These are phyloP conservation scores for Brachionus manjavacas DNA, from an alignment of 1,140 invertebrate species.

Conservation along the genomic window DNA sequence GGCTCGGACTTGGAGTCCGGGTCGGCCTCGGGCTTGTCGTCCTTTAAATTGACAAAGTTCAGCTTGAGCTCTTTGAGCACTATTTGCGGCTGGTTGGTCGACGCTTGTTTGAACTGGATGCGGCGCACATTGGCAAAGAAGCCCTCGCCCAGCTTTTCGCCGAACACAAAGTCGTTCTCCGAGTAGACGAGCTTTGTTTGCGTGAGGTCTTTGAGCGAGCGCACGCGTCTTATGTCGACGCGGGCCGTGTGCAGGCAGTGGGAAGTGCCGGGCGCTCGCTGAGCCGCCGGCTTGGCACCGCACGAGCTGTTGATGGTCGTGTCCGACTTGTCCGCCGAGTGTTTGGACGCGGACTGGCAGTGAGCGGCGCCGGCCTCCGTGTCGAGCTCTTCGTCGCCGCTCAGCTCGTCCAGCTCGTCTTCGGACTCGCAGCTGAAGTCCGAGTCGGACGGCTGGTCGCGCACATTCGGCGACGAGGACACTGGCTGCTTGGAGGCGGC, in stretches of 20 bases:
- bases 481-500: background rate
- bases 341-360: background rate
- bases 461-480: background rate
- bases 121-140: slow-evolving; percentile 27
- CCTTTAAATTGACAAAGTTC: background rate
- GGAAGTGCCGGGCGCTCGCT: slow-evolving; percentile 19
- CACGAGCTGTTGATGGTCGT: background rate
- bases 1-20: background rate
- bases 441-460: background rate
- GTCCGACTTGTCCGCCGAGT: background rate
- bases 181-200: background rate
- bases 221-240: background rate
- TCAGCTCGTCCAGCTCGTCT: slow-evolving; percentile 10
- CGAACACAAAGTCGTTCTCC: slow-evolving; percentile 11
- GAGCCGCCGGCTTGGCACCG: too few relatives aligned
- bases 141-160: slow-evolving; percentile 24
- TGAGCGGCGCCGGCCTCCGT: background rate
- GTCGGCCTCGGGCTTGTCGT: slow-evolving; percentile 1
- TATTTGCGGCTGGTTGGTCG: background rate
- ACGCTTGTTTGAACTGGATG: background rate
- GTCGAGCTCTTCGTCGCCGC: background rate
- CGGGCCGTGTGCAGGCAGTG: slow-evolving; percentile 1
- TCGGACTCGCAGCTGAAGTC: background rate
- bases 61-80: slow-evolving; percentile 30
- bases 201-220: background rate